Evolutionary conservation across 1,140 invertebrate genomes (phyloP).

Genomic region (Schlechtendalia chinensis): DNA sequence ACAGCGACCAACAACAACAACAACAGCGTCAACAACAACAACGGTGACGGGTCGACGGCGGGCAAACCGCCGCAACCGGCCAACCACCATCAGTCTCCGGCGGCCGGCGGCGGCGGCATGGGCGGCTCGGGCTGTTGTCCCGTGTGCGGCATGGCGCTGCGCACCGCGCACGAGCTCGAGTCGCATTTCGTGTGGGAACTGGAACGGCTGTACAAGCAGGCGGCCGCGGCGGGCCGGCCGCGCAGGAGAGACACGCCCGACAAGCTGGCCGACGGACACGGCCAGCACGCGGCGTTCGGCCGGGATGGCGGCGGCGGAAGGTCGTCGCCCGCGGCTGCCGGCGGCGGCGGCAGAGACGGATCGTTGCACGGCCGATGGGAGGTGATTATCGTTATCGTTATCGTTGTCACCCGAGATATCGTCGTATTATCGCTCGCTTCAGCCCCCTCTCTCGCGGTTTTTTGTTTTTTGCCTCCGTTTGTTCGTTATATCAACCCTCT

Average conservation of each 20-base stretch:
- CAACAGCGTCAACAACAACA: conserved; percentile 11
- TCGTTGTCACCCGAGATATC: no score
- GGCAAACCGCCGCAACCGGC: conserved; percentile 2
- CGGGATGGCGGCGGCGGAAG: neutral
- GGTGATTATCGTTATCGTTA: no score
- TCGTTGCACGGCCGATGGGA: conserved; percentile 76
- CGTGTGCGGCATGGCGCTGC: conserved; percentile 73
- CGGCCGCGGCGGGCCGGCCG: neutral
- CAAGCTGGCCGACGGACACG: conserved; percentile 57
- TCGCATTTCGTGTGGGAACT: conserved; percentile 73
- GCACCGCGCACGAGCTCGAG: conserved; percentile 71
- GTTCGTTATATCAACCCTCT: no score
- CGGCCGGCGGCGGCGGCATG: neutral
- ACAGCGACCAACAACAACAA: conserved; percentile 20
- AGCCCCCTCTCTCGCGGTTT: no score
- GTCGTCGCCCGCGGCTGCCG: neutral
- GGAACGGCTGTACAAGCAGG: conserved; percentile 67
- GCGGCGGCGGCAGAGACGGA: conserved; percentile 56
- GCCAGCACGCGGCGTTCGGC: neutral
- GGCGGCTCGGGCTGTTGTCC: conserved; percentile 67
- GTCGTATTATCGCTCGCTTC: no score
- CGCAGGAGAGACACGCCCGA: conserved; percentile 54
- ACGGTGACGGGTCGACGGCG: neutral
- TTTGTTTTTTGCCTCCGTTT: no score
- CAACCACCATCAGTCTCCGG: no score